A percentile compares a stretch with the other conserved stretches of the same genome.
Evolutionary conservation across 1,140 invertebrate genomes (phyloP).

Genomic region (Zaprionus taronus): DNA sequence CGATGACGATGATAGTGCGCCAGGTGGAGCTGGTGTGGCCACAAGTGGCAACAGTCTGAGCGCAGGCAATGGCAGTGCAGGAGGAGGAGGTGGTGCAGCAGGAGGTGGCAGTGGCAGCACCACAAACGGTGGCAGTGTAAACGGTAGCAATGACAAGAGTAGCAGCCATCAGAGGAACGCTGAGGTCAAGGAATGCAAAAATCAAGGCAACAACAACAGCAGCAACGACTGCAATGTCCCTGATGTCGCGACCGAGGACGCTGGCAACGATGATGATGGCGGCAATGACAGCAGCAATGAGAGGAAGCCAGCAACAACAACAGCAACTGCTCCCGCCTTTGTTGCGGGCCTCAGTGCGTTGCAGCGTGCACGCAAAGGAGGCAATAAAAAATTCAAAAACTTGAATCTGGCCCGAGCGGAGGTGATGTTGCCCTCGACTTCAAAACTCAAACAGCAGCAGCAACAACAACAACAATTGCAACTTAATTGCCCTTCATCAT

Average conservation of each 20-base stretch:
- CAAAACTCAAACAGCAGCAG: constrained; percentile 69
- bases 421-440: constrained; percentile 80
- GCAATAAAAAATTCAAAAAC: constrained; percentile 83
- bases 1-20: constrained; percentile 76
- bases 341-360: constrained; percentile 49
- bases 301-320: constrained; percentile 20
- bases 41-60: constrained; percentile 29
- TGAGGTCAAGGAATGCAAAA: constrained; percentile 50
- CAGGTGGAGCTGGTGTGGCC: constrained; percentile 47
- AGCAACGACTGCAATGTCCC: not conserved
- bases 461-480: constrained; percentile 72
- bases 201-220: constrained; percentile 34
- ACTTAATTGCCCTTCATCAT: constrained; percentile 62
- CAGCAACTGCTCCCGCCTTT: constrained; percentile 35
- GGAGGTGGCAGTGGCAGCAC: constrained; percentile 37
- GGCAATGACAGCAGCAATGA: constrained; percentile 32
- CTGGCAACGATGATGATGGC: constrained; percentile 50
- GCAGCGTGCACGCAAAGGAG: constrained; percentile 66
- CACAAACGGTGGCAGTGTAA: constrained; percentile 69
- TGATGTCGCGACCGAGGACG: constrained; percentile 30
- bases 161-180: constrained; percentile 55
- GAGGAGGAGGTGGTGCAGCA: constrained; percentile 15
- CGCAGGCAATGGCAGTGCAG: constrained; percentile 22
- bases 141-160: constrained; percentile 43
- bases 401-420: constrained; percentile 79